Base-by-base conservation (phyloP, 2,888 invertebrate species). In the Criorhina ranunculi region DNA sequence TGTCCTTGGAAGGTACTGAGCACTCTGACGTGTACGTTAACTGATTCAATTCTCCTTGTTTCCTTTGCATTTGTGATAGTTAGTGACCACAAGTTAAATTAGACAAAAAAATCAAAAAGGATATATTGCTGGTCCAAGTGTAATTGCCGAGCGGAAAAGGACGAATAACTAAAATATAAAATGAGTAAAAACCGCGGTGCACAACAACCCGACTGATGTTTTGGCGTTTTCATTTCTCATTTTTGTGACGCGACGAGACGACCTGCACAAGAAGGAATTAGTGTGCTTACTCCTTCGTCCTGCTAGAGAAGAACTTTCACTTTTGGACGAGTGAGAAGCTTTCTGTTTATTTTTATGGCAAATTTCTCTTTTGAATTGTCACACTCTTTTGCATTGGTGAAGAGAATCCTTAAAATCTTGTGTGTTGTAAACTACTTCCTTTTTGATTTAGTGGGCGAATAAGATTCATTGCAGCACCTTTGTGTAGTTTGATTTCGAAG, bases 301-400 rank as follows among this genome's bases (percentile, higher is more conserved):
- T 53, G 42, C n/a, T n/a, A n/a, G n/a, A n/a, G n/a, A 29, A 44
- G 53, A 82, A 82, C 82, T 82, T 82, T 82, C 77, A 77, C 53
- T 82, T 75, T 73, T 51, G 12, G 12, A 17, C 37, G 42, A 66
- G 42, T 42, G 59, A 76, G 24, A 4, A 24, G 76, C 76, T 76
- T 81, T 72, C n/a, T n/a, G n/a, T n/a, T n/a, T n/a, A n/a, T n/a
- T n/a, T 19, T 40, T 5, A 59, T 51, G 24, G 24, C 9, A 12
- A 9, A 6, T 29, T 53, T 60, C 73, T 80, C 73, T 80, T n/a
- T n/a, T 70, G 1, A 9, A 35, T 29, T 17, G 35, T n/a, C n/a
- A n/a, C 1, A 19, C 53, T n/a, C 17, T 19, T 15, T 24, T n/a
- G 5, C 15, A 31, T 11, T 24, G 12, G 42, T n/a, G 44, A 55